Percentiles rank a stretch among this genome's conserved stretches.
Conservation (phyloP, 1,140 invertebrate genomes). For the Globodera ellingtonae region DNA sequence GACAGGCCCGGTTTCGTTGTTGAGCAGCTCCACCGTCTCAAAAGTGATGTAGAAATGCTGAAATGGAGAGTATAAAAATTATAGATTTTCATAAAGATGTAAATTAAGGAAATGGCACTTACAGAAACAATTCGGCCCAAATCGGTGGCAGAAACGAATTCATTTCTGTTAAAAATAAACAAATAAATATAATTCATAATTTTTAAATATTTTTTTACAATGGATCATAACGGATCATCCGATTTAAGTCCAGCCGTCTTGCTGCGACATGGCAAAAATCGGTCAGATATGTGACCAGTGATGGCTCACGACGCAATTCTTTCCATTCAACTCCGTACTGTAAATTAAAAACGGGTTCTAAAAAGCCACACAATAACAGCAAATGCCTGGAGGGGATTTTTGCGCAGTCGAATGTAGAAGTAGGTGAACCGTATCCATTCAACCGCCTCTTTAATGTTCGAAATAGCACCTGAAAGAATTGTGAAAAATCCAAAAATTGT, state of each 20-base stretch:
- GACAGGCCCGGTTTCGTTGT: constrained; percentile 69
- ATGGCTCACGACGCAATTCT: constrained; percentile 76
- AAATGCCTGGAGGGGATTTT: constrained; percentile 77
- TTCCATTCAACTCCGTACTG: constrained; percentile 80
- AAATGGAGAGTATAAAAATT: neutral
- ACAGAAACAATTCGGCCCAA: constrained; percentile 87
- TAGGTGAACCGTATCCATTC: constrained; percentile 98
- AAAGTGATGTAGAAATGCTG: constrained; percentile 93
- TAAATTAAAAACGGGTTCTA: neutral
- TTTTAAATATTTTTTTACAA: constrained; percentile 3
- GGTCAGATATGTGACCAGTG: constrained; percentile 74
- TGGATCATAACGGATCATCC: constrained; percentile 76
- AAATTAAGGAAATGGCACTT: neutral
- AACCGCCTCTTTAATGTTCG: constrained; percentile 91
- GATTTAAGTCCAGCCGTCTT: constrained; percentile 82
- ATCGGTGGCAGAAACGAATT: constrained; percentile 74
- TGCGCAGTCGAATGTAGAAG: constrained; percentile 86
- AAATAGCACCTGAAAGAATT: constrained; percentile 81
- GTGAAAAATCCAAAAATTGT: neutral
- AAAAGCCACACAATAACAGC: neutral
- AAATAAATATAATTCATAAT: constrained; percentile 12
- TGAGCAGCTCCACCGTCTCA: constrained; percentile 87
- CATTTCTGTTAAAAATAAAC: constrained; percentile 69
- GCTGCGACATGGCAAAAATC: constrained; percentile 81
- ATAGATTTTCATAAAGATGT: neutral